These are phyloP conservation scores for Lasioglossum malachurum DNA, from an alignment of 2,888 invertebrate species.

Conservation along the genomic window DNA sequence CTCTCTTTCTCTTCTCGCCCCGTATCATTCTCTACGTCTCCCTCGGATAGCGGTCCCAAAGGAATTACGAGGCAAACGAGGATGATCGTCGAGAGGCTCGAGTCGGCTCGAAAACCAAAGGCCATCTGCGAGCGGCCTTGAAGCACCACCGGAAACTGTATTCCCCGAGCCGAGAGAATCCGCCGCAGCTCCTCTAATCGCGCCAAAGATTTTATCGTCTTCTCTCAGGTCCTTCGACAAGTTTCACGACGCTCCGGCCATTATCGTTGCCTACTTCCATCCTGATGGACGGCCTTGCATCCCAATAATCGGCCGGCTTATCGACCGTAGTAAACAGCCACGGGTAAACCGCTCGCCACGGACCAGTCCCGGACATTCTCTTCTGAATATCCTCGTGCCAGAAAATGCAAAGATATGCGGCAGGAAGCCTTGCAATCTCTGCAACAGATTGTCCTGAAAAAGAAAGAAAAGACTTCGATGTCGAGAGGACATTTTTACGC, in stretches of 20 bases:
- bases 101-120: slow-evolving; percentile 46
- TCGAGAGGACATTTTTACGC: neutral
- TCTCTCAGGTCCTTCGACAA: neutral
- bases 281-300: slow-evolving; percentile 1
- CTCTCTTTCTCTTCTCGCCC: neutral
- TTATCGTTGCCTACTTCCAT: slow-evolving; percentile 29
- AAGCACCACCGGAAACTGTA: slow-evolving; percentile 55
- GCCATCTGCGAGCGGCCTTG: slow-evolving; percentile 62
- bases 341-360: neutral
- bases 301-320: slow-evolving; percentile 6
- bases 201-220: slow-evolving; percentile 49
- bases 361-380: neutral
- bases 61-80: slow-evolving; percentile 14
- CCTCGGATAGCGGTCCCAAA: neutral
- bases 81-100: slow-evolving; percentile 25
- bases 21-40: neutral
- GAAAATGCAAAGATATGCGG: neutral
- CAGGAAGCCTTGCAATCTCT: neutral
- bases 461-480: neutral
- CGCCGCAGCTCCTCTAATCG: slow-evolving; percentile 52
- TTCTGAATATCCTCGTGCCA: neutral
- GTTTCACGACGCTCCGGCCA: slow-evolving; percentile 5
- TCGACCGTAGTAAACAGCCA: neutral
- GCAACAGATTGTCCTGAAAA: neutral
- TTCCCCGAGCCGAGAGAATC: slow-evolving; percentile 42